phyloP scores from a whole-genome alignment of 2,888 invertebrate genomes.

The Coremacera marginata region DNA sequence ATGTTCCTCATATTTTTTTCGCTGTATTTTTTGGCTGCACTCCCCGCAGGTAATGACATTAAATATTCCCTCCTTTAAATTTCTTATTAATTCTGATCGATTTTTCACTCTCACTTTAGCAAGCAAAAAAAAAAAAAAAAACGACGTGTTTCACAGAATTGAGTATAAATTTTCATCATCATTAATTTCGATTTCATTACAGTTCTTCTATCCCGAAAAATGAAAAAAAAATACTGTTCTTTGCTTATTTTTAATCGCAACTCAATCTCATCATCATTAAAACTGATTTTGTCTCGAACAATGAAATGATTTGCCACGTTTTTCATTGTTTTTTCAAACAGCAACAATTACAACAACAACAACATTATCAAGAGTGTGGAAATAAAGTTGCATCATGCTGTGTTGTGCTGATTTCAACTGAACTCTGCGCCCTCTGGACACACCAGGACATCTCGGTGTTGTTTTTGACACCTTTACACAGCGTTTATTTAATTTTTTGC shows the following conservation, averaged over 20 bases:
- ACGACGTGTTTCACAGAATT: not conserved
- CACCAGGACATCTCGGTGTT: conserved; percentile 51
- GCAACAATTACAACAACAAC: not conserved
- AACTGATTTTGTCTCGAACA: conserved; percentile 60
- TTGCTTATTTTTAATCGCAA: conserved; percentile 55
- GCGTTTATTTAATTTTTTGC: conserved; percentile 6
- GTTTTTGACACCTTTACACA: conserved; percentile 65
- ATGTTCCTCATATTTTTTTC: too few species aligned
- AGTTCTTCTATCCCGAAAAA: too few species aligned
- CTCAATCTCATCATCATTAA: conserved; percentile 67
- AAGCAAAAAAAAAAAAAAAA: not conserved
- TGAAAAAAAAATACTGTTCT: not conserved
- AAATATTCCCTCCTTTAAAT: conserved; percentile 6
- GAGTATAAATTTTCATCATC: not conserved
- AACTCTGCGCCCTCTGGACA: conserved; percentile 24
- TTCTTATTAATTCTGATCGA: conserved; percentile 28
- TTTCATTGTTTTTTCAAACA: conserved; percentile 56
- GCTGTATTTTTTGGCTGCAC: too few species aligned
- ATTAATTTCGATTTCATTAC: not conserved
- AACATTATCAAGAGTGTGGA: conserved; percentile 25
- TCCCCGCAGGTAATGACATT: not conserved
- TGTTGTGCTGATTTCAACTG: conserved; percentile 45
- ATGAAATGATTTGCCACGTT: conserved; percentile 63
- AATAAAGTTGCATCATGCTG: conserved; percentile 62
- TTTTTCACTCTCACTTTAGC: not conserved